phyloP scores from a whole-genome alignment of 2,888 invertebrate species.

The Venusia cambrica region DNA sequence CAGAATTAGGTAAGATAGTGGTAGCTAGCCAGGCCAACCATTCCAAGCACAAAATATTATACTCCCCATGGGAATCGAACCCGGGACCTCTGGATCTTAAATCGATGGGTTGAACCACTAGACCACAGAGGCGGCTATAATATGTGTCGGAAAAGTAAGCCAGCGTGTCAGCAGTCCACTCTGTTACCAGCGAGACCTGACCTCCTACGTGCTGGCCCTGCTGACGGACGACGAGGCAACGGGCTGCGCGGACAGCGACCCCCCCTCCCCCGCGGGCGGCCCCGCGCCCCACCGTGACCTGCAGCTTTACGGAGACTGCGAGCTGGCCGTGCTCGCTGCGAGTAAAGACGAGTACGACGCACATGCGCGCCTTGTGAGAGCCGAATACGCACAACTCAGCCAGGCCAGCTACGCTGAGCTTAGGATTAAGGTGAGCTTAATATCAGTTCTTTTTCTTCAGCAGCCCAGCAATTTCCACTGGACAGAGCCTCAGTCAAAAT shows the following conservation, averaged over 20 bases:
- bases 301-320: slow-evolving; percentile 67
- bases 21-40: too few species aligned
- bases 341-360: slow-evolving; percentile 58
- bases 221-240: slow-evolving; percentile 67
- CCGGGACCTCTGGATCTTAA: too few species aligned
- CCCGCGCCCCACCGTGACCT: slow-evolving; percentile 53
- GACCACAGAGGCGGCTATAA: too few species aligned
- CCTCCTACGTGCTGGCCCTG: slow-evolving; percentile 62
- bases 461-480: too few species aligned
- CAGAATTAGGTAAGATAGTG: too few species aligned
- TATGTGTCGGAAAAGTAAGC: too few species aligned
- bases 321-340: slow-evolving; percentile 66
- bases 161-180: too few species aligned
- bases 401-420: slow-evolving; percentile 56
- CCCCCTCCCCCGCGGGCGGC: slow-evolving; percentile 21
- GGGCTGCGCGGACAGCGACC: slow-evolving; percentile 33
- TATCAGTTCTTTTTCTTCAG: too few species aligned
- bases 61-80: too few species aligned
- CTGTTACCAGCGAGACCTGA: slow-evolving; percentile 58
- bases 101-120: too few species aligned
- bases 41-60: too few species aligned
- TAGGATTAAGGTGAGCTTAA: slow-evolving; percentile 50
- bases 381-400: slow-evolving; percentile 58
- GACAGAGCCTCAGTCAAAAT: too few species aligned
- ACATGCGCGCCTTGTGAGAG: slow-evolving; percentile 63